These are phyloP conservation scores for Eunapius fragilis DNA, from an alignment of 37 sponge, comb jelly and placozoan genomes.

Conservation along the genomic window DNA sequence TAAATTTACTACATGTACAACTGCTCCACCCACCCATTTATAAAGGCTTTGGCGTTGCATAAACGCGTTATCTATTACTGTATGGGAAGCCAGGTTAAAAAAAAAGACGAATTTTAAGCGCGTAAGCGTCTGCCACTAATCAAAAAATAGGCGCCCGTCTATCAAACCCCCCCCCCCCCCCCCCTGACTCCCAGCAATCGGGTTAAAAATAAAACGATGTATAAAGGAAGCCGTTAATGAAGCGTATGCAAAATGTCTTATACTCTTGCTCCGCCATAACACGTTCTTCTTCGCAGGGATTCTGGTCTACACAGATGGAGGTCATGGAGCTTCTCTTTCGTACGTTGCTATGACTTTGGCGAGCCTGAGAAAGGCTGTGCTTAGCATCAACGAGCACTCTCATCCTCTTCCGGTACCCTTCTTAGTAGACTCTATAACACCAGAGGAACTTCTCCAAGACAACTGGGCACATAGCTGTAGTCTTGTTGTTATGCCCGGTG, in stretches of 20 bases:
- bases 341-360: conserved; percentile 55
- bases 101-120: too few species aligned
- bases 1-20: too few species aligned
- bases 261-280: too few species aligned
- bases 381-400: neutral
- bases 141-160: too few species aligned
- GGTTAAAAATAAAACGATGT: neutral
- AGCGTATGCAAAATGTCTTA: neutral
- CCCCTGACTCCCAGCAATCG: neutral
- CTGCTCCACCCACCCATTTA: too few species aligned
- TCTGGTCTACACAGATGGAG: conserved; percentile 72
- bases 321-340: conserved; percentile 49
- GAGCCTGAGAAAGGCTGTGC: conserved; percentile 27
- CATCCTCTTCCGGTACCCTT: neutral
- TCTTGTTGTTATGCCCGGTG: conserved; percentile 84
- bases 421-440: conserved; percentile 33
- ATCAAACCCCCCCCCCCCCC: too few species aligned
- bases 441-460: conserved; percentile 45
- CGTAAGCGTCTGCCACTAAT: too few species aligned
- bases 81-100: too few species aligned
- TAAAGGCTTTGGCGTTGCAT: too few species aligned
- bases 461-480: conserved; percentile 6
- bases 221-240: neutral
- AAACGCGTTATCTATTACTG: too few species aligned
- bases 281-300: conserved; percentile 20